Base-by-base conservation (phyloP, 1,140 invertebrate species). In the Schlechtendalia chinensis region DNA sequence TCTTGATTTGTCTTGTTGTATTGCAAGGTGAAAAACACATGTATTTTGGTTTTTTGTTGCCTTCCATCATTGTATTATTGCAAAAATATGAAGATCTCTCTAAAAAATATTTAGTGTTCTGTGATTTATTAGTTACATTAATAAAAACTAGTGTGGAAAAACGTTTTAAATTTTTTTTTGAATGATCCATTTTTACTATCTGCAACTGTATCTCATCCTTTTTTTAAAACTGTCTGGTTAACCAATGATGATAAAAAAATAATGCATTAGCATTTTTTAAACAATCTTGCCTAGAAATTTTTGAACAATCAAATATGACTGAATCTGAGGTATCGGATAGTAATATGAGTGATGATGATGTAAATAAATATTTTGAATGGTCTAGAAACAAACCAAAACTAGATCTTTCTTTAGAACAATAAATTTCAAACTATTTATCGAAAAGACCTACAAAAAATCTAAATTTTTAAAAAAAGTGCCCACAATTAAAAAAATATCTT, bases 291-390 rank as follows among this genome's bases (percentile, higher is more conserved):
- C 8, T 5, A 56, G 53, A n/a, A 56, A n/a, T 56, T 1, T 56
- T 56, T 56, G 19, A 56, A 56, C 50, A 53, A 53, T 53, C 59
- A 45, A 45, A 5, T 45, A 45, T 45, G 10, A 45, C 27, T 63
- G 59, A 63, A 19, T 63, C 27, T 63, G 58, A 59, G 1, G 58
- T 59, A 59, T 59, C 24, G 24, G 59, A 63, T 63, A 63, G 59
- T 1, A 63, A 63, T 63, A 63, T 63, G 16, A 63, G 59, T n/a
- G n/a, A n/a, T 63, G 27, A 63, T 63, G 27, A 63, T 63, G 59
- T 45, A 45, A 45, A 45, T 53, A 53, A 53, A 12, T 53, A 53
- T 16, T 56, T 56, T 56, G 2, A 56, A 17, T n/a, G 17, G 53
- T 56, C 12, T 12, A 56, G n/a, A 56, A 56, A 56, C 12, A 56